Percentiles rank a stretch among this genome's conserved stretches.
These are phyloP conservation scores for Dipus sagitta DNA, from an alignment of 2,797 vertebrate species.

Conservation along the genomic window DNA sequence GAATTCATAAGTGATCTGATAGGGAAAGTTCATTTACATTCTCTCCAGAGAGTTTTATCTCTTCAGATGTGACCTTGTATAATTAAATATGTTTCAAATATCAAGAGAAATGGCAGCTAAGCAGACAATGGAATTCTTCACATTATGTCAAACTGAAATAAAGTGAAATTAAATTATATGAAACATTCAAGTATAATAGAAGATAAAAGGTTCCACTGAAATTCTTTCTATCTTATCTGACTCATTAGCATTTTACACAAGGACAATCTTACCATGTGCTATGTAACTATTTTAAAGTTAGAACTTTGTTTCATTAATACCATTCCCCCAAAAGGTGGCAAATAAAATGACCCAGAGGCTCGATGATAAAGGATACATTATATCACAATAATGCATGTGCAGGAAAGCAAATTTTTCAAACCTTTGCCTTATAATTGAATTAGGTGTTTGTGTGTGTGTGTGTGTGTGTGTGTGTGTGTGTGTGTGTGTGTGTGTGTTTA, in stretches of 20 bases:
- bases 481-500: too few species aligned
- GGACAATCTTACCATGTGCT: constrained; percentile 75
- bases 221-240: constrained; percentile 85
- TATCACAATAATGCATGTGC: constrained; percentile 54
- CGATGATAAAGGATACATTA: constrained; percentile 75
- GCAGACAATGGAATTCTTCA: constrained; percentile 88
- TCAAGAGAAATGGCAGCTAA: constrained; percentile 87
- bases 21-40: constrained; percentile 90
- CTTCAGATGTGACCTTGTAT: constrained; percentile 90
- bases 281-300: constrained; percentile 81
- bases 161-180: constrained; percentile 89
- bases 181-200: constrained; percentile 86
- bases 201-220: constrained; percentile 87
- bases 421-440: not conserved
- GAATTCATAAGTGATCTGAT: constrained; percentile 90
- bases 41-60: constrained; percentile 88
- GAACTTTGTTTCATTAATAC: constrained; percentile 81
- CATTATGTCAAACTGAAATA: constrained; percentile 87
- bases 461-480: too few species aligned
- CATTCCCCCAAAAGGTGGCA: constrained; percentile 51
- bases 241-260: constrained; percentile 84
- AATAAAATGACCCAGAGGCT: constrained; percentile 75
- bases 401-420: not conserved
- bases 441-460: too few species aligned
- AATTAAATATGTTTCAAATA: constrained; percentile 92